These are phyloP conservation scores for Luidia sarsii DNA, from an alignment of 53 echinoderm and acorn worm genomes.

Conservation along the genomic window DNA sequence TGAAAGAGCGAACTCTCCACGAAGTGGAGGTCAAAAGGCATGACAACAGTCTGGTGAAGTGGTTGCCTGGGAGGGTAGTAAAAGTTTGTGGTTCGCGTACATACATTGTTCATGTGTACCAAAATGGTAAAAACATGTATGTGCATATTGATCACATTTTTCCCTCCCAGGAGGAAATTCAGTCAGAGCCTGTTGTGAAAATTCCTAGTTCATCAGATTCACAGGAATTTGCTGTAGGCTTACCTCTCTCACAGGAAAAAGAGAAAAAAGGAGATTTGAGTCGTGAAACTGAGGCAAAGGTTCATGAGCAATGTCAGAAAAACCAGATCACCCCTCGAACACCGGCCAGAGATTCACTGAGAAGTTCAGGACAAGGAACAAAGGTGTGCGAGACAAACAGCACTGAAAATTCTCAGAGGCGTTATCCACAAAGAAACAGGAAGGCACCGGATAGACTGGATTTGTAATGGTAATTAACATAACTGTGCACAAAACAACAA, in stretches of 20 bases:
- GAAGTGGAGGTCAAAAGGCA: conserved; percentile 34
- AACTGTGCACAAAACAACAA: no score
- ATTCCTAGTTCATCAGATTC: neutral
- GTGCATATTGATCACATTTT: conserved; percentile 43
- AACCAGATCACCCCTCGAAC: neutral
- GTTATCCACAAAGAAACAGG: conserved; percentile 9
- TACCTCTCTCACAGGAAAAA: neutral
- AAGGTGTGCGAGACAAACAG: neutral
- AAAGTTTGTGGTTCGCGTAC: conserved; percentile 59
- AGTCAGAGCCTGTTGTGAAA: conserved; percentile 12
- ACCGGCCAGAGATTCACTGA: conserved; percentile 2
- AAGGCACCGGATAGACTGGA: no score
- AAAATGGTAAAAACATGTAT: conserved; percentile 18
- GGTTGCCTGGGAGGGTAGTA: conserved; percentile 46
- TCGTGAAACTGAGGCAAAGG: neutral
- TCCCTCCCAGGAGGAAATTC: conserved; percentile 23
- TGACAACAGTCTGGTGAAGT: conserved; percentile 29
- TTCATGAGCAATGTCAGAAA: neutral
- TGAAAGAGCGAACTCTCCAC: conserved; percentile 7
- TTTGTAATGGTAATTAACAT: no score
- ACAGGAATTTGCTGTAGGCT: neutral
- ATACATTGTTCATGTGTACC: conserved; percentile 46
- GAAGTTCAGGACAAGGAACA: neutral
- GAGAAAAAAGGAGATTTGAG: neutral
- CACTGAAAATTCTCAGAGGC: conserved; percentile 9